Evolutionary conservation across 53 echinoderm and acorn worm genomes (phyloP).

Genomic region (Astropecten irregularis): DNA sequence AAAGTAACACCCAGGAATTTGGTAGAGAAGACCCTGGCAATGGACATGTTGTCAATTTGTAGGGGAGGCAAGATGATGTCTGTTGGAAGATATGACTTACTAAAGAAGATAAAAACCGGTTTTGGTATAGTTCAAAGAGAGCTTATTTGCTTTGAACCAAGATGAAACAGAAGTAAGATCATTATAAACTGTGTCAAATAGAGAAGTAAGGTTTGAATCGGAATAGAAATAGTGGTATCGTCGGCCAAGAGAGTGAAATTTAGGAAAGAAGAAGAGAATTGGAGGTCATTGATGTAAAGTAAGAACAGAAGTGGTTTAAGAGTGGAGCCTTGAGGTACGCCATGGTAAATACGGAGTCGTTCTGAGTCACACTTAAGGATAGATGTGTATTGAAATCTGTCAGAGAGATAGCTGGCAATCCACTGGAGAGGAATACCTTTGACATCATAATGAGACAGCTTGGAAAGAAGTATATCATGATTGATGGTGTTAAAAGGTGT

Average conservation of each 20-base stretch:
- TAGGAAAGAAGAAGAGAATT: not conserved
- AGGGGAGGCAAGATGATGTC: not conserved
- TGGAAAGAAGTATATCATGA: not conserved
- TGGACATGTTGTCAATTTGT: not conserved
- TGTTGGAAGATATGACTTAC: not conserved
- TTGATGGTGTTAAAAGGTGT: not conserved
- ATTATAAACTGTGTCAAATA: not conserved
- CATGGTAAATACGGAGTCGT: not conserved
- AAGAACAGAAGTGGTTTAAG: not conserved
- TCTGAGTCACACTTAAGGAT: not conserved
- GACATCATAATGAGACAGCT: not conserved
- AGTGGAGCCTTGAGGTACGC: not conserved
- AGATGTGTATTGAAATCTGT: not conserved
- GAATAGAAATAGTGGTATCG: conserved; percentile 2
- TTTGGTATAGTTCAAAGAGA: too few relatives aligned
- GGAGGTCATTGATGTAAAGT: not conserved
- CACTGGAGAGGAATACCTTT: not conserved
- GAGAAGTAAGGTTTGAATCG: not conserved
- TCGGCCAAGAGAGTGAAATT: not conserved
- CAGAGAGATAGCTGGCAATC: not conserved
- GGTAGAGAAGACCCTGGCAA: too few relatives aligned
- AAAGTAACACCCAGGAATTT: conserved; percentile 5
- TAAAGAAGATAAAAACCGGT: conserved; percentile 4
- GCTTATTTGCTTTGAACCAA: too few relatives aligned
- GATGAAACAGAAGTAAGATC: not conserved